Base-by-base conservation (phyloP, 2,888 invertebrate species). In the Eudasyphora cyanicolor region DNA sequence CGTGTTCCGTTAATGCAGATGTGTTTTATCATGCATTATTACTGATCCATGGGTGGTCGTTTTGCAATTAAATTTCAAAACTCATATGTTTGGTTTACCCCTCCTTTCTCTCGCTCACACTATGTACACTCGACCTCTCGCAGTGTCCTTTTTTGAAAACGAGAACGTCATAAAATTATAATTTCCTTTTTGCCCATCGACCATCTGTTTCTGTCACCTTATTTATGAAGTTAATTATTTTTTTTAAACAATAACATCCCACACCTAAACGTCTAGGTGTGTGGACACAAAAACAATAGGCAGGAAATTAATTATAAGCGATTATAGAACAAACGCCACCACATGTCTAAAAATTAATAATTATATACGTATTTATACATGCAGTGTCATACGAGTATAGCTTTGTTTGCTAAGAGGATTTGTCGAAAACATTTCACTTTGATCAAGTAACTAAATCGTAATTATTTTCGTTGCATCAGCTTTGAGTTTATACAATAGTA, bases 161-260 rank as follows among this genome's bases (percentile, higher is more conserved):
- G 3, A 49, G 6, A 29, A 60, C 6, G 45, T n/a, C 60, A 60
- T 60, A 60, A 60, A 29, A 60, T 60, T 29, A n/a, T 32, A 29
- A 60, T 60, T 32, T 27, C 24, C 60, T 57, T 24, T 24, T 19
- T 4, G 57, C 14, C 4, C 12, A 45, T n/a, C n/a, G 32, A 17
- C 29, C 29, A 29, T 67, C 19, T 29, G 67, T 67, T 77, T 62
- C 19, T 71, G 49, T 77, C 77, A 71, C 21, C 35, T 32, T 49
- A 51, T 38, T 71, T 62, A 45, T 60, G 45, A 21, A 29, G 32
- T 70, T 77, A 77, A 70, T 77, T 60, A 35, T 45, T 60, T 29
- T 49, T 49, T 60, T 29, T 17, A 54, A 54, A 54, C 54, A 54
- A 54, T 7, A 21, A 54, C 19, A 6, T 12, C 24, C 17, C 54